Percentiles rank a stretch among this genome's conserved stretches.
phyloP scores from a whole-genome alignment of 2,888 invertebrate species.

The Aphidius colemani region DNA sequence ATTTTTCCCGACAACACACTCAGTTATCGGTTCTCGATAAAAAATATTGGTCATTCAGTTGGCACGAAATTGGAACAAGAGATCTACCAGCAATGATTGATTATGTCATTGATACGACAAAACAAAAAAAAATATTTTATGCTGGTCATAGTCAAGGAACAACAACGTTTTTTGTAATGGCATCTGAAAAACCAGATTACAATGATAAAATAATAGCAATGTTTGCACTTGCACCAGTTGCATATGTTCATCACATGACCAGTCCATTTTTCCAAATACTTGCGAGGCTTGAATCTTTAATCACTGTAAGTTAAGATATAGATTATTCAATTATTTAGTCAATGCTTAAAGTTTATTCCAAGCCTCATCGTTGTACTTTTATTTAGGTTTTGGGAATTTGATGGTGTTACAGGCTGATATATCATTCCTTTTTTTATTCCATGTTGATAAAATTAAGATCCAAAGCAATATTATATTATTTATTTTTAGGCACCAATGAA shows the following conservation, averaged over 20 bases:
- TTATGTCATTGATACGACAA: conserved; percentile 61
- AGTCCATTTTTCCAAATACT: conserved; percentile 62
- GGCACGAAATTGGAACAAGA: conserved; percentile 67
- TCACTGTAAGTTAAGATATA: conserved; percentile 34
- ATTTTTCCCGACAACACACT: conserved; percentile 65
- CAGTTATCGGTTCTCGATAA: conserved; percentile 44
- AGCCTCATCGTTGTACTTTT: too few species aligned
- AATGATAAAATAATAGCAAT: conserved; percentile 56
- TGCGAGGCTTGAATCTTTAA: conserved; percentile 55
- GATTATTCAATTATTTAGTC: too few species aligned
- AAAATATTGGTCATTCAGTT: conserved; percentile 57
- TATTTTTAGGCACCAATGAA: conserved; percentile 31
- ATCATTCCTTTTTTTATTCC: too few species aligned
- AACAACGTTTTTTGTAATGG: conserved; percentile 57
- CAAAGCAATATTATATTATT: too few species aligned
- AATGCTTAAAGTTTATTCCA: too few species aligned
- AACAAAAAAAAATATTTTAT: conserved; percentile 62
- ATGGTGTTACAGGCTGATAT: too few species aligned
- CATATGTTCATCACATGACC: conserved; percentile 57
- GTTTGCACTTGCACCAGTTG: conserved; percentile 58
- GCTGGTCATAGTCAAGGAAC: conserved; percentile 69
- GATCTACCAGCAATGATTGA: conserved; percentile 69
- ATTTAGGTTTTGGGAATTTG: too few species aligned
- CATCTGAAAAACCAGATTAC: conserved; percentile 57
- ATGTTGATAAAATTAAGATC: not conserved